Base-by-base conservation (phyloP, 2,888 invertebrate genomes). In the Drosophila affinis region DNA sequence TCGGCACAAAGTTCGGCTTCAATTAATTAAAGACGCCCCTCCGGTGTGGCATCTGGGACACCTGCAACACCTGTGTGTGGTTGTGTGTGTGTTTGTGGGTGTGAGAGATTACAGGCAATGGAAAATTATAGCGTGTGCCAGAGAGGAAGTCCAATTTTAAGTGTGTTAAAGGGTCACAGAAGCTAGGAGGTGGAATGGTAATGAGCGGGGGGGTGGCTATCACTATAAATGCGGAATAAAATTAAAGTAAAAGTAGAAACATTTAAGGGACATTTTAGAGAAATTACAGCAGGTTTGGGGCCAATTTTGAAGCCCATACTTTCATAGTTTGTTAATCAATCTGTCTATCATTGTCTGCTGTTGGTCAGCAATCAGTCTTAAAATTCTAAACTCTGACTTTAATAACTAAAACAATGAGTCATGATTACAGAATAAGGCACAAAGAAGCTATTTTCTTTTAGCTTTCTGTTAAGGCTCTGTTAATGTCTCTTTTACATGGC, bases 1-100 rank as follows among this genome's bases (percentile, higher is more conserved):
- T 59, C 45, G 71, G 46, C 72, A 71, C 51, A 51, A 46, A 71
- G 72, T 68, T 68, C n/a, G 60, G 46, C 72, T 47, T 52, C 72
- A 68, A 68, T 71, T 68, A 68, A 68, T 71, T 71, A 51, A 59
- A 71, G 71, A 44, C 59, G 39, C 46, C 21, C 46, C 21, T 24
- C 48, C 56, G 24, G 57, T 57, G 29, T 49, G 18, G 14, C n/a
- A n/a, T 12, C 10, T 9, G 3, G 32, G 3, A 10, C 56, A 39
- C 56, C 39, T 49, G 18, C 14, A 6, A 39, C 32, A 9, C 18
- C 12, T 24, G 21, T 21, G 21, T 21, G 21, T 21, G 3, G 21
- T 21, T 18, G 21, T 21, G 21, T 21, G 21, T 21, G 21, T 21
- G 21, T 21, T 46, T n/a, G 39, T 32, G 21, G 7, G 24, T n/a